Evolutionary conservation across 2,888 invertebrate genomes (phyloP), one percentile per base, ranked within the genome.

Genomic region (Lasioglossum marginatum): DNA sequence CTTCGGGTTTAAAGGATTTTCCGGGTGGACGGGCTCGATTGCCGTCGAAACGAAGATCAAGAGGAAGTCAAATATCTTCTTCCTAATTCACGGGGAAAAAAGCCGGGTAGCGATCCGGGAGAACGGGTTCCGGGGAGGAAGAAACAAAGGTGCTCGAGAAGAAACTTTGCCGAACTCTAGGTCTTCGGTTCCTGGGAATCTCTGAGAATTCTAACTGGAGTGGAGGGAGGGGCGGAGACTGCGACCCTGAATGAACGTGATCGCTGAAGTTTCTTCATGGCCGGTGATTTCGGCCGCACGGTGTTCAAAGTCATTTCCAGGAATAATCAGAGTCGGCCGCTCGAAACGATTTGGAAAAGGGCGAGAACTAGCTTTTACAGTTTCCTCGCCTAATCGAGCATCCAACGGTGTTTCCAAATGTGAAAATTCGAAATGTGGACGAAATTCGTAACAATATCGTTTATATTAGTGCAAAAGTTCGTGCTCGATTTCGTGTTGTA

Each of bases 201-300:
- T 23, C 60, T 52, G 52, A 52, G 52, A 52, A 34, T 8, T 66
- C 31, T 31, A 19, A 34, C 31, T n/a, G 52, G 3, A 23, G 52
- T 3, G 8, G 2, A 31, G 19, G 34, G 66, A 3, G 66, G 4
- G 66, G 10, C 1, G 34, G 66, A 1, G 63, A 23, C 60, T 60
- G 60, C 60, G 60, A 60, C 60, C 60, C 27, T 60, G 60, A 60
- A 60, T 31, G 48, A 68, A 48, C 77, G 48, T 48, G 68, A 77
- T 77, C 34, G 37, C 12, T 34, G n/a, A 77, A 77, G n/a, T 77
- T 77, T 77, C 77, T 68, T 52, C 19, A 19, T n/a, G 75, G 63
- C 16, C n/a, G 52, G 66, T 14, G 27, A 68, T 45, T 37, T 43
- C n/a, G 5, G n/a, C 60, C 60, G 34, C 37, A 4, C n/a, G 48